Conservation (phyloP, 2,888 invertebrate genomes). For the Tinea semifulvella region DNA sequence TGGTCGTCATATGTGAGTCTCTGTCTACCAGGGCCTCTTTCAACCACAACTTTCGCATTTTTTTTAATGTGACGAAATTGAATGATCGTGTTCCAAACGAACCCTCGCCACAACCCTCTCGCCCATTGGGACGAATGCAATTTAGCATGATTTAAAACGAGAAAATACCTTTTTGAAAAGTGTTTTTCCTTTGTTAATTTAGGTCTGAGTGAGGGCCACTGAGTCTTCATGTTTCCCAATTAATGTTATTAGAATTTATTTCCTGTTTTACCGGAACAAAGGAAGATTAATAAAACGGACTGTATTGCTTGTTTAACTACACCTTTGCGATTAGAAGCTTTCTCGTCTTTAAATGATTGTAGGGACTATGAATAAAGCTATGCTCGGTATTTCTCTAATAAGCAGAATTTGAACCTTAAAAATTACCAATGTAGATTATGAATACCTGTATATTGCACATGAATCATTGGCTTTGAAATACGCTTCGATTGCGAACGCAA, state of each 20-base stretch:
- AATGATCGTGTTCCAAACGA: slow-evolving; percentile 1
- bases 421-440: no score
- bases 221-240: slow-evolving; percentile 2
- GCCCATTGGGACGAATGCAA: slow-evolving; percentile 37
- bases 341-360: no score
- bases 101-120: slow-evolving; percentile 2
- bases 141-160: slow-evolving; percentile 44
- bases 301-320: neutral
- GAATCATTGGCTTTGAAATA: no score
- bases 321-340: no score
- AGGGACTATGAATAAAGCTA: no score
- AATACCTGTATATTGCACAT: no score
- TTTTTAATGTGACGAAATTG: neutral
- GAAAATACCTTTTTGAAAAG: slow-evolving; percentile 25
- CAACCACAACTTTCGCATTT: no score
- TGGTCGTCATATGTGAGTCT: no score
- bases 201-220: neutral
- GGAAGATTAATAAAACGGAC: neutral
- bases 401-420: no score
- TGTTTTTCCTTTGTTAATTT: slow-evolving; percentile 14
- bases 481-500: no score
- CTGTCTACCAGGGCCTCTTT: no score
- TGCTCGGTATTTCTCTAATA: no score
- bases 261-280: neutral
- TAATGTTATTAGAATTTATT: slow-evolving; percentile 12